Conservation (phyloP, 2,113 vertebrate species). For the Calypte anna region DNA sequence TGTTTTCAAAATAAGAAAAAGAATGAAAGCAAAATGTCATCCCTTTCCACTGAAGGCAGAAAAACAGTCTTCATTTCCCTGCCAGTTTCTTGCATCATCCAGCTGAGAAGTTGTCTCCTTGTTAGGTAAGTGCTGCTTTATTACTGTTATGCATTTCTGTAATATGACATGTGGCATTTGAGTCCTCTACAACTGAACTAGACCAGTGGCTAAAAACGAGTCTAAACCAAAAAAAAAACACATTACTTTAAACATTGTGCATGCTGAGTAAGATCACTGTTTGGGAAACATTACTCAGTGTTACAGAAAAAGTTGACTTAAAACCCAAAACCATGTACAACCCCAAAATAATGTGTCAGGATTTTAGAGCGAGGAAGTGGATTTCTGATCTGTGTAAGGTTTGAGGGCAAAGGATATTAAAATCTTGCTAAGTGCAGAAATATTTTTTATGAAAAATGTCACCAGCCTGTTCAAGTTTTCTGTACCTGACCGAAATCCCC, state of each 20-base stretch:
- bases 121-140: conserved; percentile 18
- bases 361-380: not conserved
- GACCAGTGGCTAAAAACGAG: not conserved
- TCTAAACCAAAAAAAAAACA: not conserved
- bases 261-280: not conserved
- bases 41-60: not conserved
- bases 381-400: not conserved
- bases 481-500: not conserved
- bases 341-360: not conserved
- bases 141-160: conserved; percentile 9
- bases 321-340: not conserved
- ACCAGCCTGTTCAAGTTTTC: not conserved
- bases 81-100: not conserved
- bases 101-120: not conserved
- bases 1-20: conserved; percentile 17
- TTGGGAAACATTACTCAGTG: not conserved
- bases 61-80: not conserved
- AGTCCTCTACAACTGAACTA: not conserved
- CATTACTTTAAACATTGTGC: not conserved
- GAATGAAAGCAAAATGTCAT: not conserved
- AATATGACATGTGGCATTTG: not conserved
- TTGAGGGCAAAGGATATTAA: not conserved
- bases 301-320: not conserved
- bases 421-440: not conserved
- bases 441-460: not conserved